Percentiles rank a stretch among this genome's conserved stretches.
These are phyloP conservation scores for Danio albolineatus DNA, from an alignment of 2,797 vertebrate species.

Conservation along the genomic window DNA sequence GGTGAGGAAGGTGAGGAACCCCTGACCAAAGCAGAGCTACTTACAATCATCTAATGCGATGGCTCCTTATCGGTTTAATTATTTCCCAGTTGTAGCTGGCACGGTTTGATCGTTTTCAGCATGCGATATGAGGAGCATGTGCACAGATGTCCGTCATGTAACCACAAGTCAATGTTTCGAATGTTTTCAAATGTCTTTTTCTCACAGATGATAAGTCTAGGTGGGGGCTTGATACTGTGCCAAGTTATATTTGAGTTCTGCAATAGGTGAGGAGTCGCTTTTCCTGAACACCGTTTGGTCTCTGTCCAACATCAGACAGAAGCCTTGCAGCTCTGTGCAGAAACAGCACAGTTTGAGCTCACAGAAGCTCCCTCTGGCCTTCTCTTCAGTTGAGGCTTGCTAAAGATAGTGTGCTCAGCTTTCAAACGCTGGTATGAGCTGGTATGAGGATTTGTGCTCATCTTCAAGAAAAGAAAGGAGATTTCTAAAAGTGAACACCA, in stretches of 20 bases:
- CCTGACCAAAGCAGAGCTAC: background rate
- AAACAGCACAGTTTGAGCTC: constrained; percentile 28
- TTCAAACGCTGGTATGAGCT: background rate
- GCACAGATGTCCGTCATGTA: constrained; percentile 14
- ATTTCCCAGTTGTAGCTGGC: background rate
- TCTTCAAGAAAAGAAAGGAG: background rate
- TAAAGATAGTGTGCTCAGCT: background rate
- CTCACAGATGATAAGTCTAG: constrained; percentile 27
- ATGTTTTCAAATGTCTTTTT: constrained; percentile 12
- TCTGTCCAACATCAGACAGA: constrained; percentile 3
- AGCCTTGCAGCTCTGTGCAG: constrained; percentile 13
- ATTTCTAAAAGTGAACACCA: background rate
- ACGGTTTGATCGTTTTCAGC: background rate
- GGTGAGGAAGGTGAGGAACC: background rate
- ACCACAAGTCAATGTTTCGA: constrained; percentile 2
- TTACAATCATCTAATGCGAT: background rate
- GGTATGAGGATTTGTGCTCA: background rate
- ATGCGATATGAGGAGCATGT: background rate
- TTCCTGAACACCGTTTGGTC: constrained; percentile 26
- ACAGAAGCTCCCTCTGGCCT: constrained; percentile 15
- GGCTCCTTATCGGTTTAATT: background rate
- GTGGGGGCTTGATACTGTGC: constrained; percentile 33
- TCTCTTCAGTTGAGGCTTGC: background rate
- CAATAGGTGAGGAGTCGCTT: constrained; percentile 45
- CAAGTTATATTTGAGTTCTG: constrained; percentile 23